Evolutionary conservation across 2,888 invertebrate genomes (phyloP).

Genomic region (Parapristionchus giblindavisi): DNA sequence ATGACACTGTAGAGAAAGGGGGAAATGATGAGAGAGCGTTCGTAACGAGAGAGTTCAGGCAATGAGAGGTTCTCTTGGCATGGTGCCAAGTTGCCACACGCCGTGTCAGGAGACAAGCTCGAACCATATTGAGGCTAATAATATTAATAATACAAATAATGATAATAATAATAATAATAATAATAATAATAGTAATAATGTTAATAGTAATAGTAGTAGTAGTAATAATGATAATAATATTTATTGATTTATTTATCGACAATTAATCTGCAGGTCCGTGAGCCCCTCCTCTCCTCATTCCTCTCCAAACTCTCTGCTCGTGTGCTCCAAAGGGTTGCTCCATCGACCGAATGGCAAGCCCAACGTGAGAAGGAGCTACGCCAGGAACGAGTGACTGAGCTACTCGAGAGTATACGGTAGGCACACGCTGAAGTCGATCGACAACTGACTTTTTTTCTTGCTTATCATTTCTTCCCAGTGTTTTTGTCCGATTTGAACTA

Average conservation of each 20-base stretch:
- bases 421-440: background rate
- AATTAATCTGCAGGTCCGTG: slow-evolving; percentile 13
- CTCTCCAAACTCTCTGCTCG: slow-evolving; percentile 24
- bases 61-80: too few species aligned
- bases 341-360: background rate
- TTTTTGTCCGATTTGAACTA: too few species aligned
- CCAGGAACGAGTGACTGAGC: slow-evolving; percentile 7
- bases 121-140: too few species aligned
- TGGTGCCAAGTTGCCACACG: too few species aligned
- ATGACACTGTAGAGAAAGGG: background rate
- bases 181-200: background rate
- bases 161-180: background rate
- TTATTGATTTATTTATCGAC: background rate
- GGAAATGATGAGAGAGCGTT: too few species aligned
- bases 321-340: background rate
- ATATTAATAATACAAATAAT: background rate
- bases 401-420: slow-evolving; percentile 35
- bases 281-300: slow-evolving; percentile 8
- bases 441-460: too few species aligned
- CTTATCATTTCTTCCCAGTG: too few species aligned
- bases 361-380: slow-evolving; percentile 1
- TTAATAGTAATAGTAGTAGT: background rate
- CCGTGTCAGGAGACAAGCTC: too few species aligned
- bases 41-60: too few species aligned
- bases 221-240: background rate